phyloP scores from a whole-genome alignment of 2,113 vertebrate genomes.

The Perca fluviatilis region DNA sequence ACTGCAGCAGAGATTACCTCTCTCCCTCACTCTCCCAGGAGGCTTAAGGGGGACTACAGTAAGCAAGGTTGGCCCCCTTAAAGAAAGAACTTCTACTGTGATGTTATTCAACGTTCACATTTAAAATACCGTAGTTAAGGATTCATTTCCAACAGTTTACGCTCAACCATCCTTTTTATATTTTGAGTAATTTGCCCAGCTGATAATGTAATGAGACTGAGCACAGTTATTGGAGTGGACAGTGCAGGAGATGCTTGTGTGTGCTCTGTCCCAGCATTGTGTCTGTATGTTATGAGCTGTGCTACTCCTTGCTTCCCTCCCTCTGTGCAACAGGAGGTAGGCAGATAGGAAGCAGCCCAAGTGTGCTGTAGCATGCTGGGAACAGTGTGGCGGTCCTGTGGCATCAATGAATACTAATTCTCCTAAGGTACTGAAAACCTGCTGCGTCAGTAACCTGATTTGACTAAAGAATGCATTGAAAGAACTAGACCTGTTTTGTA shows the following conservation, averaged over 20 bases:
- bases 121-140: constrained; percentile 6
- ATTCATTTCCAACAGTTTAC: constrained; percentile 18
- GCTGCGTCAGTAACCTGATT: constrained; percentile 33
- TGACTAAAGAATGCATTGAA: constrained; percentile 29
- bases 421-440: constrained; percentile 42
- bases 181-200: constrained; percentile 13
- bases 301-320: constrained; percentile 50
- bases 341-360: constrained; percentile 77
- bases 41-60: constrained; percentile 70
- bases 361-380: constrained; percentile 67
- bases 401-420: constrained; percentile 50
- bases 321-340: constrained; percentile 78
- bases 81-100: constrained; percentile 39
- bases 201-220: constrained; percentile 12
- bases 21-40: constrained; percentile 70
- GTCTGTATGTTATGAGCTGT: constrained; percentile 45
- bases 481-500: constrained; percentile 34
- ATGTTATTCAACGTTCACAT: constrained; percentile 24
- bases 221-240: constrained; percentile 19
- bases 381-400: constrained; percentile 56
- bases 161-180: constrained; percentile 14
- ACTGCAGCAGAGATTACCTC: constrained; percentile 73
- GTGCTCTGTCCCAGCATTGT: constrained; percentile 33
- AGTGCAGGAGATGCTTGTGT: constrained; percentile 14
- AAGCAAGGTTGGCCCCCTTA: constrained; percentile 66